A percentile compares a stretch with the other conserved stretches of the same genome.
Conservation (phyloP, 2,113 vertebrate genomes). For the Cyanoramphus novaezelandiae region DNA sequence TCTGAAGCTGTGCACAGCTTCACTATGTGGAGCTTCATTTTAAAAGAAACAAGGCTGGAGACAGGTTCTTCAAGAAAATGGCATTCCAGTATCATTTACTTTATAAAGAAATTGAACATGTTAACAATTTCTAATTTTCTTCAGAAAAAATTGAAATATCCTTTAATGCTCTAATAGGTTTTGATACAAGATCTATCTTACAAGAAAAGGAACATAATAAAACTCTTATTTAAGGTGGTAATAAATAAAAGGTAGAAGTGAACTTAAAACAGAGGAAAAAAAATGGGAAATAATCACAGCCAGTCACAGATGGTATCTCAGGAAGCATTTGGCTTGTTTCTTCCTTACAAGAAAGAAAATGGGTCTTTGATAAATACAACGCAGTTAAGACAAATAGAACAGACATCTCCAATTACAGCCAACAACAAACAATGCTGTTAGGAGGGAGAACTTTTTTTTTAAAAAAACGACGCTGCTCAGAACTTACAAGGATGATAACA, state of each 20-base stretch:
- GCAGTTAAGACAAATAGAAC: not conserved
- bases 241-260: not conserved
- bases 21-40: not conserved
- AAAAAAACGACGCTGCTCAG: not conserved
- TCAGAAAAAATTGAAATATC: not conserved
- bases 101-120: not conserved
- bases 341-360: not conserved
- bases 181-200: not conserved
- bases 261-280: not conserved
- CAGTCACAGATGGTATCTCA: not conserved
- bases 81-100: not conserved
- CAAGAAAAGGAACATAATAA: not conserved
- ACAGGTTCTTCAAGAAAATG: not conserved
- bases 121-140: not conserved
- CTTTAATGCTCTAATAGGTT: not conserved
- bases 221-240: not conserved
- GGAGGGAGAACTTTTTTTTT: not conserved
- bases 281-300: not conserved
- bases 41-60: not conserved
- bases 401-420: not conserved
- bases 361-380: not conserved
- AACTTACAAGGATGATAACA: not conserved
- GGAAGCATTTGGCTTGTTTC: not conserved
- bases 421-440: not conserved
- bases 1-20: not conserved